phyloP scores from a whole-genome alignment of 1,140 invertebrate species.

The Cyrtorhinus lividipennis region DNA sequence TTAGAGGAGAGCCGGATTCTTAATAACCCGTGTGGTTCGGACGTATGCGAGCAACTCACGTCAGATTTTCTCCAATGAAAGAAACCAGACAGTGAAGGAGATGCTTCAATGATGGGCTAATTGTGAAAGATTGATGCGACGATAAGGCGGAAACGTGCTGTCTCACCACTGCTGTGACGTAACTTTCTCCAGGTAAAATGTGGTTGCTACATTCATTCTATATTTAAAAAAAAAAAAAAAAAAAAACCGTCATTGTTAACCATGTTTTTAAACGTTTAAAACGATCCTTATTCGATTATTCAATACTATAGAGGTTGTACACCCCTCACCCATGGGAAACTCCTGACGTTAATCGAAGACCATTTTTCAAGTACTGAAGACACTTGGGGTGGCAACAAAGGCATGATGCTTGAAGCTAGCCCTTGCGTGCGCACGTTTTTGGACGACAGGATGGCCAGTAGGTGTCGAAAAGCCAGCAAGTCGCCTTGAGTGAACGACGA shows the following conservation, averaged over 20 bases:
- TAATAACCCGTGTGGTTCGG: no score
- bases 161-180: slow-evolving; percentile 42
- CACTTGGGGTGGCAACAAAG: slow-evolving; percentile 40
- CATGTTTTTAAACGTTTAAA: background rate
- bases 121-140: slow-evolving; percentile 30
- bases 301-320: background rate
- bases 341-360: slow-evolving; percentile 37
- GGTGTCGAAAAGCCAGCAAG: slow-evolving; percentile 37
- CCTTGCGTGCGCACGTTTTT: slow-evolving; percentile 35
- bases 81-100: slow-evolving; percentile 46
- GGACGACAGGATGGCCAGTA: slow-evolving; percentile 44
- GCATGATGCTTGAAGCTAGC: slow-evolving; percentile 38
- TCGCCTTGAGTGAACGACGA: slow-evolving; percentile 36
- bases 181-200: slow-evolving; percentile 68
- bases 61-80: slow-evolving; percentile 50
- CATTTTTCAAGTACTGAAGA: slow-evolving; percentile 47
- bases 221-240: slow-evolving; percentile 28
- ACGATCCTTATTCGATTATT: no score
- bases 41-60: no score
- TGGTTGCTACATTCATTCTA: slow-evolving; percentile 59
- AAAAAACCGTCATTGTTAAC: background rate
- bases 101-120: slow-evolving; percentile 52
- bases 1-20: background rate
- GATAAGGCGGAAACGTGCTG: slow-evolving; percentile 29
- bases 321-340: slow-evolving; percentile 34